These are phyloP conservation scores for Oceanodroma tethys DNA, from an alignment of 2,113 vertebrate genomes.

Conservation along the genomic window DNA sequence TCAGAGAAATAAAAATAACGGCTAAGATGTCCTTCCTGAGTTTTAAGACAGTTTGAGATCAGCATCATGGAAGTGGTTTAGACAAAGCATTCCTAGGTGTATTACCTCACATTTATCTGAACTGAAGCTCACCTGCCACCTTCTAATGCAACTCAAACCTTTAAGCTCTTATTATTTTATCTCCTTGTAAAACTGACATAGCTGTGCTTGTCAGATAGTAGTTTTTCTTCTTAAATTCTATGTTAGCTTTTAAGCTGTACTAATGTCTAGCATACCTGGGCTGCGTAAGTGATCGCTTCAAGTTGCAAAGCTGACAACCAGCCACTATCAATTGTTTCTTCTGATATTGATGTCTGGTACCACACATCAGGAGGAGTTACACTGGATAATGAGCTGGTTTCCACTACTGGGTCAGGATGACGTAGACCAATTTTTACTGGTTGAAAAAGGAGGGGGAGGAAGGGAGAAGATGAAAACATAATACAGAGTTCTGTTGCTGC, in stretches of 20 bases:
- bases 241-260: background rate
- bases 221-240: background rate
- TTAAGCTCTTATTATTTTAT: background rate
- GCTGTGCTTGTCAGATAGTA: background rate
- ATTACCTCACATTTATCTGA: background rate
- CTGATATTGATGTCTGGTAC: conserved; percentile 93
- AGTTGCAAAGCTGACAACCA: conserved; percentile 95
- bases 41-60: background rate
- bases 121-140: background rate
- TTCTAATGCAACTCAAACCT: background rate
- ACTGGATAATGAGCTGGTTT: conserved; percentile 96
- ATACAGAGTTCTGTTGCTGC: background rate
- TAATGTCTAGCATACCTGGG: conserved; percentile 78
- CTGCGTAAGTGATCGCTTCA: conserved; percentile 94
- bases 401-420: conserved; percentile 96
- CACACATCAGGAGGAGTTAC: conserved; percentile 95
- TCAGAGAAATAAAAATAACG: background rate
- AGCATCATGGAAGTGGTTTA: background rate
- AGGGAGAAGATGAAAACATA: background rate
- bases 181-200: background rate
- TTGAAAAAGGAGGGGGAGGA: background rate
- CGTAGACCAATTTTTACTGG: conserved; percentile 92
- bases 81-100: background rate
- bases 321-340: conserved; percentile 92
- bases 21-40: background rate